Base-by-base conservation (phyloP, 2,888 invertebrate species). In the Atethmia centrago region DNA sequence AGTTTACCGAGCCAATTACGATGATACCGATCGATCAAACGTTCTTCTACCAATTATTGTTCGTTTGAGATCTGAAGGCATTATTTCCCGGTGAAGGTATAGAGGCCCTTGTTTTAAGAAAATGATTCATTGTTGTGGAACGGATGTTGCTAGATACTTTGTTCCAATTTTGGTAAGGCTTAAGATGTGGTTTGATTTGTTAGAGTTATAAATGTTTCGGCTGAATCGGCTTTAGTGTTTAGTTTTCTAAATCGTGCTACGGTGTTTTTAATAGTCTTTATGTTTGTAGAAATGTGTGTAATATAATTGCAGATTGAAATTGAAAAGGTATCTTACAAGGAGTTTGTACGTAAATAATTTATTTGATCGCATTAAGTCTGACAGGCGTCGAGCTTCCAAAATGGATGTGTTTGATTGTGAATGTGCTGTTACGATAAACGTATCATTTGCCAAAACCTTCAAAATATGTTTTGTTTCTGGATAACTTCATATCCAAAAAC, bases 1-100 rank as follows among this genome's bases (percentile, higher is more conserved):
- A 92, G 92, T 92, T 93, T 93, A 93, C 88, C 8, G 86, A 90
- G 82, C 87, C 93, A 93, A 94, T 95, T 93, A 93, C 92, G 90
- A 91, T 89, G 94, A 93, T 94, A 93, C 89, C 82, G 89, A 94
- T 93, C 93, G 88, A 90, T 90, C 90, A 88, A 89, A 86, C 85
- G 86, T 85, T 83, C 85, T 88, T 90, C 85, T 86, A 86, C 87
- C 90, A 91, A 93, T 94, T 93, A 92, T 89, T 84, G 88, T 91
- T 92, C 91, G 91, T 91, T 88, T 80, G 78, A 86, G 86, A 87
- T 89, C 86, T 88, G 85, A 87, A 88, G 82, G 85, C 82, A 82
- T 88, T 88, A 88, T 87, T 77, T 85, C 65, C 71, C 79, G 88
- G 90, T 90, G 88, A 91, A 92, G 89, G 91, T 89, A 90, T 80